phyloP scores from a whole-genome alignment of 2,797 vertebrate species.

The Lemur catta region DNA sequence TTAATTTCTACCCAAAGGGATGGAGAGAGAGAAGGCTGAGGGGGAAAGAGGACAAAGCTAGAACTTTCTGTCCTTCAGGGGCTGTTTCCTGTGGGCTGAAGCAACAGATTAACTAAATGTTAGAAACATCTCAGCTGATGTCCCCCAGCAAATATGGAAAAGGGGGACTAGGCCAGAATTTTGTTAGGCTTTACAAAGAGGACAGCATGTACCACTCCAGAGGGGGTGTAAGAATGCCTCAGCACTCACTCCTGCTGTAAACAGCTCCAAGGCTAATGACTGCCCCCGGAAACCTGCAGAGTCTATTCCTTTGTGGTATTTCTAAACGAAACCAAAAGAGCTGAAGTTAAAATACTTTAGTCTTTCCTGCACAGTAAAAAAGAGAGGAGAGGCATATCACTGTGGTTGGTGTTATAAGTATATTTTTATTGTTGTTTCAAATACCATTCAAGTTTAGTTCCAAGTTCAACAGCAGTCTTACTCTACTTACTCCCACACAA shows the following conservation, averaged over 20 bases:
- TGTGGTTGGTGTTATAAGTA: background rate
- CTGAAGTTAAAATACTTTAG: background rate
- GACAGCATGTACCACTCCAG: background rate
- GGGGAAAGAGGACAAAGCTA: background rate
- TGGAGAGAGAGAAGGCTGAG: background rate
- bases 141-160: background rate
- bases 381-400: background rate
- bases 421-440: constrained; percentile 58
- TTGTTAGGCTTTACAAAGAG: background rate
- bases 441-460: constrained; percentile 59
- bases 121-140: background rate
- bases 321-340: constrained; percentile 5
- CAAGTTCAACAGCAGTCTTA: constrained; percentile 55
- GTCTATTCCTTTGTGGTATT: background rate
- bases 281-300: background rate
- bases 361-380: background rate
- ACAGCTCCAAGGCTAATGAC: background rate
- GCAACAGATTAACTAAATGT: background rate
- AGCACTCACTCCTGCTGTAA: background rate
- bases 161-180: background rate
- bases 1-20: background rate
- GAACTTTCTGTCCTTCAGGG: background rate
- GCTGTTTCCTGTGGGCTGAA: background rate
- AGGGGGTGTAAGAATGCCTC: background rate
- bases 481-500: constrained; percentile 20